phyloP scores from a whole-genome alignment of 92 coral and sea anemone genomes.

The Ricordea florida region DNA sequence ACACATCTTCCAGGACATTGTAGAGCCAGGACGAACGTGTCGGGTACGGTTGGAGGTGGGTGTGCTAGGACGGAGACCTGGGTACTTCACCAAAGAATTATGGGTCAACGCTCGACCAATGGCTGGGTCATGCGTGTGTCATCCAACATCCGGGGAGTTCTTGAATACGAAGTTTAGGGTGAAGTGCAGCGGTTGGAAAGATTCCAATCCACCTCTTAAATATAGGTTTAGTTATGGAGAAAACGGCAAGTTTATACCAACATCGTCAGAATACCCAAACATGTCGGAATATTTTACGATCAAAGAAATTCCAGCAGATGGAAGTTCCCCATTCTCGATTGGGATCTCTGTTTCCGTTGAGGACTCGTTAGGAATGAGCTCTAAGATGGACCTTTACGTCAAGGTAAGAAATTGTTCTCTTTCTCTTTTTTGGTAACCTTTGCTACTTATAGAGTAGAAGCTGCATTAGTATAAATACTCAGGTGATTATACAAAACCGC shows the following conservation, averaged over 20 bases:
- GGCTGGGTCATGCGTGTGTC: conserved; percentile 59
- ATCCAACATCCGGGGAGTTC: conserved; percentile 55
- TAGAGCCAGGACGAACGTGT: conserved; percentile 19
- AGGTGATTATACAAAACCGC: too few species aligned
- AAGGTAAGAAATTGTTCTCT: background rate
- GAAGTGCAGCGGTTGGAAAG: conserved; percentile 70
- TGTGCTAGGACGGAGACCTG: conserved; percentile 50
- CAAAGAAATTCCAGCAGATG: background rate
- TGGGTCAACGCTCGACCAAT: conserved; percentile 59
- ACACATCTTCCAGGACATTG: conserved; percentile 2
- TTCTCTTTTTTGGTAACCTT: background rate
- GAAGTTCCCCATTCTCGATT: background rate
- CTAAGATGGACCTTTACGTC: background rate
- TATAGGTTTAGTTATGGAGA: conserved; percentile 66
- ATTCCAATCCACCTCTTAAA: conserved; percentile 63
- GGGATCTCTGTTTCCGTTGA: background rate
- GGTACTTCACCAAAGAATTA: background rate
- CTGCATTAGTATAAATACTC: too few species aligned
- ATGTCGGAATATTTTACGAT: conserved; percentile 5
- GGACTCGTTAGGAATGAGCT: conserved; percentile 19
- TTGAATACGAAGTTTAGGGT: conserved; percentile 64
- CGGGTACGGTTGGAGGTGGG: conserved; percentile 4
- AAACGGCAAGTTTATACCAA: background rate
- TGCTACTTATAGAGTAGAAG: too few species aligned
- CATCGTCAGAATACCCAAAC: background rate